Evolutionary conservation across 2,113 vertebrate species (phyloP), one percentile per base, ranked within the genome.

Genomic region (Psilopsiagon aurifrons): DNA sequence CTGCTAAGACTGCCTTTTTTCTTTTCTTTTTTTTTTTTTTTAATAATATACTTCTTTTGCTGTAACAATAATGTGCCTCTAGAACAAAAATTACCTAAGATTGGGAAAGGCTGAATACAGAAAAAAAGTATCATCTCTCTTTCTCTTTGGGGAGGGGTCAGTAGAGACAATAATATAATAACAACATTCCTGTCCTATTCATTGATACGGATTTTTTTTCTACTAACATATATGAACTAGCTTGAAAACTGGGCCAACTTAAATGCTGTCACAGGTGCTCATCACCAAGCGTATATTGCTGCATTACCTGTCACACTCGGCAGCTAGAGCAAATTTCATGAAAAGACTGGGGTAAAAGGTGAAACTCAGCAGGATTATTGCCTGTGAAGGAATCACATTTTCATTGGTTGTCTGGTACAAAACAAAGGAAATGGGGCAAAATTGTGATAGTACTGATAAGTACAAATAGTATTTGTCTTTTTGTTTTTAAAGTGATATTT

Each of bases 221-320:
- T 44, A 37, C 77, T 75, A 64, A 94, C 80, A 59, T 86, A 49
- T n/a, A 77, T 82, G 82, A 77, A 76, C 91, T 94, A 44, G 47
- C 78, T 82, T 83, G 83, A 80, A 94, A 90, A 92, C 84, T 87
- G 55, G 95, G 96, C 95, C 95, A 82, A 18, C 85, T 88, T 96
- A 94, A 93, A 79, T 52, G 73, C 83, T 89, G 84, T 95, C 94
- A 92, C 33, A 24, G 66, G 60, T 96, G 49, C 75, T 91, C 76
- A 69, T 90, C 52, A 88, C 93, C 84, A 83, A 73, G 75, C 8
- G 4, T 55, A 49, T 71, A 59, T 82, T 63, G 73, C 74, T 94
- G 82, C 93, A 73, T 54, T 54, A 70, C 60, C 86, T 96, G 93
- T 93, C 94, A 96, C 86, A 62, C 75, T 59, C 9, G 0, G 64